These are phyloP conservation scores for Cyprinus carpio DNA, from an alignment of 2,113 vertebrate genomes.

Conservation along the genomic window DNA sequence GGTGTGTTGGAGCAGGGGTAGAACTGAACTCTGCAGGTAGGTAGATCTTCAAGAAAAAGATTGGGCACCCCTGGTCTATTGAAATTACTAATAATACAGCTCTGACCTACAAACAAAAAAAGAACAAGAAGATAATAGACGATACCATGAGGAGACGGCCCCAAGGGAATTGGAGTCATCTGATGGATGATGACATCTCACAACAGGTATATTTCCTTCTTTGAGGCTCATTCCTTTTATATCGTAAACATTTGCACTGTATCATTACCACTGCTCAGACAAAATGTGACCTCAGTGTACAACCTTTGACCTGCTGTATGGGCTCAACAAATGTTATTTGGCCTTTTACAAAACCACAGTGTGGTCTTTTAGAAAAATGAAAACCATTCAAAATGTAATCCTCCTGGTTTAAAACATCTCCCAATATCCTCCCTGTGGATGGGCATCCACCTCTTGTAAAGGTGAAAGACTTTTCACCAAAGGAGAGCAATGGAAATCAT, in stretches of 20 bases:
- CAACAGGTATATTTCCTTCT: slow-evolving; percentile 11
- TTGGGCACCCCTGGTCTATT: not conserved
- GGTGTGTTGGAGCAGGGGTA: not conserved
- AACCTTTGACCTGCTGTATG: slow-evolving; percentile 47
- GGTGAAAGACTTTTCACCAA: not conserved
- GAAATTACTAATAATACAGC: slow-evolving; percentile 13
- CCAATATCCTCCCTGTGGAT: slow-evolving; percentile 23
- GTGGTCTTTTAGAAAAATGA: not conserved
- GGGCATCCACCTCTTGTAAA: not conserved
- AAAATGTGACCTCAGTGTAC: slow-evolving; percentile 10
- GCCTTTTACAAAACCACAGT: slow-evolving; percentile 36
- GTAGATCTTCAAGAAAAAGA: not conserved
- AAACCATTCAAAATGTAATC: slow-evolving; percentile 43
- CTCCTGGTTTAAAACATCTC: not conserved
- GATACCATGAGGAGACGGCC: not conserved
- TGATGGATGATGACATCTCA: not conserved
- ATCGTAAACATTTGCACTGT: slow-evolving; percentile 3
- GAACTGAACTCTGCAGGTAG: not conserved
- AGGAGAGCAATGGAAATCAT: not conserved
- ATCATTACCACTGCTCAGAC: not conserved
- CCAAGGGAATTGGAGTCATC: slow-evolving; percentile 11
- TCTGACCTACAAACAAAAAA: not conserved
- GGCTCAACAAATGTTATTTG: slow-evolving; percentile 42
- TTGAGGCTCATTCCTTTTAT: not conserved
- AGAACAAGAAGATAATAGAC: slow-evolving; percentile 2